A percentile compares a stretch with the other conserved stretches of the same genome.
phyloP scores from a whole-genome alignment of 2,797 vertebrate genomes.

The Gallinago solitaria region DNA sequence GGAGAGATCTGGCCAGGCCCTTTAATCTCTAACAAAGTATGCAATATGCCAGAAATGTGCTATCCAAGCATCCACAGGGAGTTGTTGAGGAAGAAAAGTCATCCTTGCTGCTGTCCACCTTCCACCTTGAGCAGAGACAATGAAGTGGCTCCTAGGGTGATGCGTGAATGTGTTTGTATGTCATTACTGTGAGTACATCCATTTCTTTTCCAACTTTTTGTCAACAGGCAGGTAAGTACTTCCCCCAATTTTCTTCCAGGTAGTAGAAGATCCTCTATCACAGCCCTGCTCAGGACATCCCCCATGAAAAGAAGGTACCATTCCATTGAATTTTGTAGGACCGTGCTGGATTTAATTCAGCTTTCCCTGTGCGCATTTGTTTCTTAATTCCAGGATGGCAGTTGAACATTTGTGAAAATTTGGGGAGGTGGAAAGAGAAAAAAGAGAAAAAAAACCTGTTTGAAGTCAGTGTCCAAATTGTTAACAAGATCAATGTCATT shows the following conservation, averaged over 20 bases:
- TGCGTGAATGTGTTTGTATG: background rate
- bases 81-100: background rate
- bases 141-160: background rate
- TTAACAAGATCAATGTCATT: background rate
- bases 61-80: background rate
- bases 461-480: background rate
- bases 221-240: background rate
- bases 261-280: background rate
- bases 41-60: background rate
- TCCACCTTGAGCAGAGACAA: background rate
- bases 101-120: background rate
- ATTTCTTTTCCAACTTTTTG: background rate
- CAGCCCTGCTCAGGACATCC: background rate
- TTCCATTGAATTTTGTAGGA: background rate
- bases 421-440: background rate
- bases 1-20: background rate
- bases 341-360: background rate
- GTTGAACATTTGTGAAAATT: background rate
- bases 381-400: background rate
- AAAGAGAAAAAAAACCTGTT: background rate
- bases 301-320: background rate
- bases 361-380: background rate
- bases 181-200: background rate
- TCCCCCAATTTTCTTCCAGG: background rate
- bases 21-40: background rate